phyloP scores from a whole-genome alignment of 2,888 invertebrate genomes.

The Yponomeuta evonymella region DNA sequence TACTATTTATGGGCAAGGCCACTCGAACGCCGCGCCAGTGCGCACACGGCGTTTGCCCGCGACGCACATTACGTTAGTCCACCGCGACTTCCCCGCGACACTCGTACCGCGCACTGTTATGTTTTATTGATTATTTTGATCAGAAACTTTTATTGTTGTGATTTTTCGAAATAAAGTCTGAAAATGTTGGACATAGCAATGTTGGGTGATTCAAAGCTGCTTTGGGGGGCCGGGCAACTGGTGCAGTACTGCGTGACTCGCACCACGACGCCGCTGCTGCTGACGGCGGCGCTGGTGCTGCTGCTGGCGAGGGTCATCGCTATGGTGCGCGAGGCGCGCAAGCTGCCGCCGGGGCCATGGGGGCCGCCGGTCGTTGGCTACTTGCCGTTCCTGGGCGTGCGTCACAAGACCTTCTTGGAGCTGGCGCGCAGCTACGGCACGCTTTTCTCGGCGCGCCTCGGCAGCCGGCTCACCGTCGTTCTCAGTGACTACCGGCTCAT shows the following conservation, averaged over 20 bases:
- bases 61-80: constrained; percentile 51
- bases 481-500: constrained; percentile 91
- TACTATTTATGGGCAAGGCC: constrained; percentile 75
- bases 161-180: neutral
- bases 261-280: constrained; percentile 60
- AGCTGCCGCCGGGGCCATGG: constrained; percentile 92
- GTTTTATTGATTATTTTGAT: constrained; percentile 31
- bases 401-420: constrained; percentile 86
- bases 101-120: constrained; percentile 52
- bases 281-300: constrained; percentile 65
- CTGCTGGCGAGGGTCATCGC: constrained; percentile 64
- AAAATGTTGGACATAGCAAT: constrained; percentile 30
- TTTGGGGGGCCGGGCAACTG: constrained; percentile 72
- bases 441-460: constrained; percentile 87
- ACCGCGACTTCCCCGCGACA: constrained; percentile 47
- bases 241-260: constrained; percentile 58
- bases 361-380: constrained; percentile 90
- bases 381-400: constrained; percentile 85
- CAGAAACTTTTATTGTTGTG: constrained; percentile 9
- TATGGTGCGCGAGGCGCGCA: constrained; percentile 57
- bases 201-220: constrained; percentile 64
- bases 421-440: constrained; percentile 87
- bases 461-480: constrained; percentile 89
- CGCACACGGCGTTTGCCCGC: constrained; percentile 67
- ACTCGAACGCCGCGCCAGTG: constrained; percentile 67